Base-by-base conservation (phyloP, 1,140 invertebrate species). In the Drosophila sproati region DNA sequence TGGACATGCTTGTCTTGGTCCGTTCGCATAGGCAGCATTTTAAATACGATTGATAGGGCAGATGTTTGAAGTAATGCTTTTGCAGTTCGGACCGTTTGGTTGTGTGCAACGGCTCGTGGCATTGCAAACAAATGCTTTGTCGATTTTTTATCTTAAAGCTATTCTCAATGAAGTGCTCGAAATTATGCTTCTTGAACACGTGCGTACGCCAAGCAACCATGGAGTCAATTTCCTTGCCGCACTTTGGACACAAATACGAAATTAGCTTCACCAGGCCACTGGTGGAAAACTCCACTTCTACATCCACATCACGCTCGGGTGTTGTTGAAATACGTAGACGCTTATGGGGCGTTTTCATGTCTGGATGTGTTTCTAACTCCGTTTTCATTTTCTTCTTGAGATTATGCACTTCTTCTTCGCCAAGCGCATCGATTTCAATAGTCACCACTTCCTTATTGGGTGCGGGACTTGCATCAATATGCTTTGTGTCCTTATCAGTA, bases 11-110 rank as follows among this genome's bases (percentile, higher is more conserved):
- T 1, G 90, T 90, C 70, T 91, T 91, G 4, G 90, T 90, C 6
- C 83, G 81, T 1, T 80, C 62, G 29, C 90, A 91, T 6, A 91
- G n/a, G 1, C 69, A 73, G 35, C 90, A 91, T 69, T 91, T 91
- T 0, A 91, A 55, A 43, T 91, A 91, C 0, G 90, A 83, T 0
- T 83, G 86, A 55, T 73, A 91, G 4, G 90, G 90, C 45, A 91
- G 61, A 62, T 91, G 90, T 51, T 85, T 87, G 28, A 91, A 91
- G 56, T 77, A 89, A 75, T 91, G 90, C 37, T 91, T 91, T 4
- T 91, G 80, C 39, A 91, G 50, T 7, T 85, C 76, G 2, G 76
- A 56, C 4, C 77, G 69, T 54, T 75, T 77, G 0, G 78, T 78
- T 1, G 90, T 87, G 5, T 67, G 52, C 41, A 73, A 73, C 4